Evolutionary conservation across 1,140 invertebrate genomes (phyloP).

Genomic region (Drosophila sp.): DNA sequence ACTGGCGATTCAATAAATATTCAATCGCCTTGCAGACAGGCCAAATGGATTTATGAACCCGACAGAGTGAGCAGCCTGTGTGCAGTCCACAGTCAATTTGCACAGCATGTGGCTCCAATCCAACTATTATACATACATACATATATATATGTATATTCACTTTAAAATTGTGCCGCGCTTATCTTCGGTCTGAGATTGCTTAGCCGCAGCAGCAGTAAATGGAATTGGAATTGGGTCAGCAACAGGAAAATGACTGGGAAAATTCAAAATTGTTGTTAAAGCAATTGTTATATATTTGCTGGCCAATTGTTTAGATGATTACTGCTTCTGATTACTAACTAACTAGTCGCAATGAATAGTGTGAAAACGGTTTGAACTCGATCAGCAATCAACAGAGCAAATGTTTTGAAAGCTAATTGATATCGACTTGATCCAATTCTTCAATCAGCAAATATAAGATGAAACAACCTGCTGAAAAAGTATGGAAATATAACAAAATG

Average conservation of each 20-base stretch:
- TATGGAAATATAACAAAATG: too few relatives aligned
- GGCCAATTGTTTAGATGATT: constrained; percentile 3
- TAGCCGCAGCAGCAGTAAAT: neutral
- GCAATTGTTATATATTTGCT: constrained; percentile 49
- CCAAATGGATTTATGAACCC: constrained; percentile 40
- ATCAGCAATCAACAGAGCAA: neutral
- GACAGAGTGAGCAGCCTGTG: neutral
- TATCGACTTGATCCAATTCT: neutral
- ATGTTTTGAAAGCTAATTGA: neutral
- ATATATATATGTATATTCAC: constrained; percentile 18
- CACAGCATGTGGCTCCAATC: constrained; percentile 57
- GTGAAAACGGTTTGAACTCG: constrained; percentile 1
- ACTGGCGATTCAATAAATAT: constrained; percentile 48
- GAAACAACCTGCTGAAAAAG: too few relatives aligned
- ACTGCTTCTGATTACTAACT: constrained; percentile 34
- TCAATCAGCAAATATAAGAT: too few relatives aligned
- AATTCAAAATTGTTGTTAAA: constrained; percentile 5
- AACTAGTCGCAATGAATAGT: constrained; percentile 1
- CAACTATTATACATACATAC: neutral
- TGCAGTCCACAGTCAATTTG: constrained; percentile 56
- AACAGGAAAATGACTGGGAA: constrained; percentile 7
- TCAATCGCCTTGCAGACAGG: constrained; percentile 51
- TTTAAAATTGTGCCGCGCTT: constrained; percentile 44
- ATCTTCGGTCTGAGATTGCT: constrained; percentile 18
- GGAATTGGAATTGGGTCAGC: constrained; percentile 46